Evolutionary conservation across 2,113 vertebrate genomes (phyloP).

Genomic region (Anthoscopus minutus): DNA sequence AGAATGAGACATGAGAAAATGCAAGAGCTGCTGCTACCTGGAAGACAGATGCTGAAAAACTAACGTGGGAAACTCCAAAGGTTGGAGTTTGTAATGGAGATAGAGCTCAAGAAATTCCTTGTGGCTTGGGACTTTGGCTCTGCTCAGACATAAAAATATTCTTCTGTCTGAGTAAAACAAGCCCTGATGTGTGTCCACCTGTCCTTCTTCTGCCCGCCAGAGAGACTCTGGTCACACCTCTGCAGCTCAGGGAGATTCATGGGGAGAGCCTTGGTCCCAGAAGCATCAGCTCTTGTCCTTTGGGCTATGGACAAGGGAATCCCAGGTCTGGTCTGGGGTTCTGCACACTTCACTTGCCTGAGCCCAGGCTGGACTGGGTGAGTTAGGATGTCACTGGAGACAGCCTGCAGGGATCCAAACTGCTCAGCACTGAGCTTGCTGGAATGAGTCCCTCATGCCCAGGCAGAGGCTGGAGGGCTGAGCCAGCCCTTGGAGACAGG

Average conservation of each 20-base stretch:
- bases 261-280: background rate
- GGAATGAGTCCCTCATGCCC: background rate
- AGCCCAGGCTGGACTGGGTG: rapidly evolving
- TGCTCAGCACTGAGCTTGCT: background rate
- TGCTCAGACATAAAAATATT: background rate
- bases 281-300: background rate
- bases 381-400: background rate
- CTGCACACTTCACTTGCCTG: rapidly evolving
- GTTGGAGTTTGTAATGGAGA: background rate
- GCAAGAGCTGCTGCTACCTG: background rate
- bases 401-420: background rate
- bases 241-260: rapidly evolving
- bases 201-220: rapidly evolving
- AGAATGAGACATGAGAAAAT: background rate
- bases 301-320: background rate
- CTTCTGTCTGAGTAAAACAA: background rate
- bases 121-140: background rate
- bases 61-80: background rate
- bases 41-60: background rate
- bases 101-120: background rate
- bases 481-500: background rate
- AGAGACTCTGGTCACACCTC: background rate
- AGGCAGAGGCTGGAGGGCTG: background rate
- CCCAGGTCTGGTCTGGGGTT: background rate
- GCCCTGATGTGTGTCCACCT: background rate